These are phyloP conservation scores for Thecocarcelia acutangulata DNA, from an alignment of 2,888 invertebrate genomes.

Conservation along the genomic window DNA sequence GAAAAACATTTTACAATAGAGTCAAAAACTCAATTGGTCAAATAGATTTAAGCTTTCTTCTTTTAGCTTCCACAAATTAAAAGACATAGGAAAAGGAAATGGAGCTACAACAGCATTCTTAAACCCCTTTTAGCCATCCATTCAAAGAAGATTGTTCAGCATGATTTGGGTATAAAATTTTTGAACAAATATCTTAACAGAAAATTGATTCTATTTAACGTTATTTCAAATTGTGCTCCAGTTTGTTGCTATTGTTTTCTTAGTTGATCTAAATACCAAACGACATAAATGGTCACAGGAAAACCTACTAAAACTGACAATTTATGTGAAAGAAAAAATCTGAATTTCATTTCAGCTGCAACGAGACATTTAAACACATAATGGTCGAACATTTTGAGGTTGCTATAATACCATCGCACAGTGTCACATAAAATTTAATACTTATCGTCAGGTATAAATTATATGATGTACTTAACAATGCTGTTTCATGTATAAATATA, in stretches of 20 bases:
- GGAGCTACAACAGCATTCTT: not conserved
- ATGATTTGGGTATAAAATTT: conserved; percentile 32
- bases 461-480: too few species aligned
- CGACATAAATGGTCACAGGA: conserved; percentile 25
- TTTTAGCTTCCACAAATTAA: conserved; percentile 1
- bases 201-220: conserved; percentile 45
- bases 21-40: conserved; percentile 37
- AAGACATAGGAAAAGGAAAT: not conserved
- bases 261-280: conserved; percentile 47
- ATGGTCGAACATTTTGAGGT: too few species aligned
- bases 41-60: conserved; percentile 41
- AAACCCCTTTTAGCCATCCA: not conserved
- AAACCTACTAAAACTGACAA: conserved; percentile 57
- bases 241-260: conserved; percentile 8
- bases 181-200: conserved; percentile 47
- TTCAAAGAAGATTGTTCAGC: not conserved
- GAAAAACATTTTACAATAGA: not conserved
- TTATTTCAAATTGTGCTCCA: too few species aligned
- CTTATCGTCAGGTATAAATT: too few species aligned
- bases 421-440: too few species aligned
- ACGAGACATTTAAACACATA: too few species aligned
- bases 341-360: too few species aligned
- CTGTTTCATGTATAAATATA: too few species aligned
- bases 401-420: too few species aligned
- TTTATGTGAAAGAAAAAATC: conserved; percentile 50